Conservation (phyloP, 2,797 vertebrate species). For the Sphenopsis melanotis region DNA sequence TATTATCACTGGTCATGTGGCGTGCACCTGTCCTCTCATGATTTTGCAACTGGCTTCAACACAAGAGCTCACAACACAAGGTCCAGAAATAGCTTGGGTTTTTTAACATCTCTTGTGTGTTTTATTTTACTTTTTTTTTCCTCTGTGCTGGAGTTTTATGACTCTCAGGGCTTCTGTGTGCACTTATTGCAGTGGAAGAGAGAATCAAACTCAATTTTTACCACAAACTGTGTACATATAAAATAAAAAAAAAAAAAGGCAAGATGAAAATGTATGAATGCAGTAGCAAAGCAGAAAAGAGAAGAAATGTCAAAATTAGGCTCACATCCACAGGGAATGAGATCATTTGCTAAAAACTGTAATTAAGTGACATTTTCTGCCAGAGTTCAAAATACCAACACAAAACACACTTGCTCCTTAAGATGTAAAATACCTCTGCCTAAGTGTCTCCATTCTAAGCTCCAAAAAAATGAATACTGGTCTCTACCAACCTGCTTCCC, state of each 20-base stretch:
- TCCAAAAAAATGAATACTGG: neutral
- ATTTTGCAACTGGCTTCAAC: conserved; percentile 44
- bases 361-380: neutral
- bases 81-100: conserved; percentile 26
- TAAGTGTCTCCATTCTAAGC: neutral
- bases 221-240: neutral
- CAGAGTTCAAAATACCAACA: neutral
- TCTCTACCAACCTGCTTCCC: neutral
- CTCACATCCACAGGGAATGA: neutral
- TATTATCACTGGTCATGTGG: conserved; percentile 72
- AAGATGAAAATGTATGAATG: neutral
- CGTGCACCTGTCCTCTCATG: conserved; percentile 60
- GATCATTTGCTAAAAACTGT: neutral
- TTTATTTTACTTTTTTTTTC: neutral
- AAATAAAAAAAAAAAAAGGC: neutral
- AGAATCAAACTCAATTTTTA: neutral
- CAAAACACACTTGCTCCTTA: neutral
- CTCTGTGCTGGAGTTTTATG: neutral
- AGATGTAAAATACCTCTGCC: neutral
- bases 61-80: neutral
- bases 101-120: neutral
- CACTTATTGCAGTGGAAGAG: neutral
- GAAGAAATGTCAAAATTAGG: neutral
- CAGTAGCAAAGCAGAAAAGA: neutral
- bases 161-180: neutral